A percentile compares a stretch with the other conserved stretches of the same genome.
phyloP scores from a whole-genome alignment of 2,888 invertebrate genomes.

The Dinocampus coccinellae region DNA sequence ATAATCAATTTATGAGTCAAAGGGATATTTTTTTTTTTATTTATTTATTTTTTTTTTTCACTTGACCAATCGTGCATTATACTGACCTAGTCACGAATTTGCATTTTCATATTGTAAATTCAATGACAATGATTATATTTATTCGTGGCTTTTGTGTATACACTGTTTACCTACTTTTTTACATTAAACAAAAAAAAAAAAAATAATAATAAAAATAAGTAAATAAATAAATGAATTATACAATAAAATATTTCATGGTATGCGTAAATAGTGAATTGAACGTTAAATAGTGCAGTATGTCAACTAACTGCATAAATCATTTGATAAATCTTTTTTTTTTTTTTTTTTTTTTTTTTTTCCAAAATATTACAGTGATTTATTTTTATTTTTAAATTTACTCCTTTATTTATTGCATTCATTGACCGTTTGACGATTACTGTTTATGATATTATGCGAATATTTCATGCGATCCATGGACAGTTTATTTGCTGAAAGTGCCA shows the following conservation, averaged over 20 bases:
- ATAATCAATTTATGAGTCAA: not conserved
- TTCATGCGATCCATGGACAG: conserved; percentile 25
- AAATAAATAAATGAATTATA: not conserved
- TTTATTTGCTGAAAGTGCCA: not conserved
- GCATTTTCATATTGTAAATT: not conserved
- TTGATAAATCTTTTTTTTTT: too few species aligned
- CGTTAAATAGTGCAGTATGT: conserved; percentile 26
- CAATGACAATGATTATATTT: not conserved
- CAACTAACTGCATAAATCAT: conserved; percentile 33
- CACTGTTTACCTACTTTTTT: not conserved
- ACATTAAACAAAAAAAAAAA: too few species aligned
- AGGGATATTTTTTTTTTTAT: not conserved
- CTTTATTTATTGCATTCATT: not conserved
- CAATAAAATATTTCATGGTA: conserved; percentile 1
- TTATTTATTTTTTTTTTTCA: too few species aligned
- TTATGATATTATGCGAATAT: conserved; percentile 31
- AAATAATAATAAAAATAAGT: too few species aligned
- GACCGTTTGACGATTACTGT: conserved; percentile 20
- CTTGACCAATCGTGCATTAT: not conserved
- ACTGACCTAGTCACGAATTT: not conserved
- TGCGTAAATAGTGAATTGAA: not conserved
- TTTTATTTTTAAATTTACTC: not conserved
- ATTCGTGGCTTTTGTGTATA: not conserved
- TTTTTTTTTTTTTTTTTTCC: too few species aligned
- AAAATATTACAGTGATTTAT: conserved; percentile 17